phyloP scores from a whole-genome alignment of 1,140 invertebrate species.

The Eumaeus atala region DNA sequence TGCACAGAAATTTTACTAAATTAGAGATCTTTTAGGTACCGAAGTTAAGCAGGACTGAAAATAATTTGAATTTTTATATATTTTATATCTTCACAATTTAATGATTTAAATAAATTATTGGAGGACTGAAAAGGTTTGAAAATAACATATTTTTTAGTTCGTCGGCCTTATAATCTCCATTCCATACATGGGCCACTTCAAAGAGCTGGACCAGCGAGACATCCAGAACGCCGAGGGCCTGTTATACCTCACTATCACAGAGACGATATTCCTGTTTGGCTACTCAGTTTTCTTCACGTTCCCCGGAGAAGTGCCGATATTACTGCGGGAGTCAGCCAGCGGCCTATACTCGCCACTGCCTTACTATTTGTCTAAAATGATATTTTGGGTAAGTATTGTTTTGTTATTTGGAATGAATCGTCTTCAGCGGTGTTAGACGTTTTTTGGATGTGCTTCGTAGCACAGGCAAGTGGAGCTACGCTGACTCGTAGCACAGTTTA shows the following conservation, averaged over 20 bases:
- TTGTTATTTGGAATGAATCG: neutral
- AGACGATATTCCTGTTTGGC: slow-evolving; percentile 82
- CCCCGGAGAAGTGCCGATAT: slow-evolving; percentile 79
- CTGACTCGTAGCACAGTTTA: no score
- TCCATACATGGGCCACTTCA: slow-evolving; percentile 75
- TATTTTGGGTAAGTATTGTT: slow-evolving; percentile 77
- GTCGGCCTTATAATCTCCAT: slow-evolving; percentile 78
- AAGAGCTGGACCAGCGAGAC: slow-evolving; percentile 74
- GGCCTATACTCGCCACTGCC: slow-evolving; percentile 78
- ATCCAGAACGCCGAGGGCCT: slow-evolving; percentile 83
- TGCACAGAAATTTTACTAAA: no score
- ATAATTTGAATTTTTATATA: no score
- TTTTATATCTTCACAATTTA: no score
- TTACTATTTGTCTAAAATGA: slow-evolving; percentile 83
- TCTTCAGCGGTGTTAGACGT: no score
- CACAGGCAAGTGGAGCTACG: no score
- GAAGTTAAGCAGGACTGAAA: no score
- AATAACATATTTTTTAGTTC: slow-evolving; percentile 57
- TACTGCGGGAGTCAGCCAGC: slow-evolving; percentile 80
- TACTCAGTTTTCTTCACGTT: slow-evolving; percentile 82
- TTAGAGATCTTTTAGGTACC: no score
- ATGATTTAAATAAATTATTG: no score
- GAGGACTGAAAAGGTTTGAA: no score
- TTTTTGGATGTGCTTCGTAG: no score
- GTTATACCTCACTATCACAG: slow-evolving; percentile 80